Percentiles rank a stretch among this genome's conserved stretches.
Evolutionary conservation across 2,113 vertebrate species (phyloP).

Genomic region (Mungos mungo): DNA sequence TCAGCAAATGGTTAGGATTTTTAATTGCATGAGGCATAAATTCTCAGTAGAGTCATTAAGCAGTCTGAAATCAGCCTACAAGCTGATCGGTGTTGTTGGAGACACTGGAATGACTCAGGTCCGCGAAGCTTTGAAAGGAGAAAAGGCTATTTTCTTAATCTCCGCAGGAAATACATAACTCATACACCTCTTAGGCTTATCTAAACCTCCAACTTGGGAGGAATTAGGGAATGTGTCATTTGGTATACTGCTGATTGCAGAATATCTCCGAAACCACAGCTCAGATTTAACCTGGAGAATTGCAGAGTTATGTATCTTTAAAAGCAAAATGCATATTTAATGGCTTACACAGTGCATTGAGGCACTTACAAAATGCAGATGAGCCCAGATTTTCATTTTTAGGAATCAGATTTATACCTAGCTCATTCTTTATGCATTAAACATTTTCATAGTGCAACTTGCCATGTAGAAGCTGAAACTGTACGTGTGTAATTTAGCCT

Average conservation of each 20-base stretch:
- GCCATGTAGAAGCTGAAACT: not conserved
- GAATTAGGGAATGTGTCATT: constrained; percentile 69
- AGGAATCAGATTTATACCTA: constrained; percentile 60
- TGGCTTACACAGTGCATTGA: constrained; percentile 5
- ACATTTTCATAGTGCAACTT: constrained; percentile 49
- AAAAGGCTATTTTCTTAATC: constrained; percentile 52
- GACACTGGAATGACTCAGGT: not conserved
- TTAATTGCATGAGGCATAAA: constrained; percentile 38
- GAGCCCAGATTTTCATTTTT: constrained; percentile 67
- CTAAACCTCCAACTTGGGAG: constrained; percentile 59
- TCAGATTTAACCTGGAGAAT: constrained; percentile 65
- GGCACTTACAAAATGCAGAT: constrained; percentile 68
- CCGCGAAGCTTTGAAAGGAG: not conserved
- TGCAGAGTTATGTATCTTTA: constrained; percentile 57
- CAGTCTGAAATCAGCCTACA: constrained; percentile 29
- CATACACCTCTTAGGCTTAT: constrained; percentile 64
- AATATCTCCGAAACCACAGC: constrained; percentile 29
- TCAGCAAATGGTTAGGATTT: constrained; percentile 17
- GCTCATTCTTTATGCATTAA: constrained; percentile 72
- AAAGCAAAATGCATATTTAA: constrained; percentile 68
- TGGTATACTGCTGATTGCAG: constrained; percentile 31
- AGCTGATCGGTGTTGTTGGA: not conserved
- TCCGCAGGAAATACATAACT: constrained; percentile 46
- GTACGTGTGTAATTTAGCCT: not conserved
- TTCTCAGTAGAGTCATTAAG: constrained; percentile 18